phyloP scores from a whole-genome alignment of 30 jellyfish, hydroid and myxozoan genomes.

The Aurelia sp. region DNA sequence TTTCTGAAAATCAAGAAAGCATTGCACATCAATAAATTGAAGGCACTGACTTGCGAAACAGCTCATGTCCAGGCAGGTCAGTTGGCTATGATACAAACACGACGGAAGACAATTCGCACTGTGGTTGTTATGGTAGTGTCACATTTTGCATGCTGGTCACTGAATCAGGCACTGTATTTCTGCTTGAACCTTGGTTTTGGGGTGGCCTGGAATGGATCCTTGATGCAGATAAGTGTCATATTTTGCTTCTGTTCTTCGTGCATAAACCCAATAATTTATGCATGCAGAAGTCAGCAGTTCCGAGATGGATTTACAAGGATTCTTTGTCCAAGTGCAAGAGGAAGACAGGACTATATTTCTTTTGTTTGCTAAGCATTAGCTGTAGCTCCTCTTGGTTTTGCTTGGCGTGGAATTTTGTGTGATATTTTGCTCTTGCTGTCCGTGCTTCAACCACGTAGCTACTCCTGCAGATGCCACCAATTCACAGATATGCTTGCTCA shows the following conservation, averaged over 20 bases:
- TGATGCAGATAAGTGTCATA: conserved; percentile 66
- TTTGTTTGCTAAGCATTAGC: too few species aligned
- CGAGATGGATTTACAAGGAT: conserved; percentile 55
- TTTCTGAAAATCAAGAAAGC: conserved; percentile 57
- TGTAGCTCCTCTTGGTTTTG: conserved; percentile 18
- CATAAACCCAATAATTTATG: conserved; percentile 79
- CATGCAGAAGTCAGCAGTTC: conserved; percentile 67
- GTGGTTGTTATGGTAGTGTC: conserved; percentile 53
- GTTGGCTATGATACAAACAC: conserved; percentile 26
- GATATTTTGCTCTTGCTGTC: conserved; percentile 54
- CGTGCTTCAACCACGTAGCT: conserved; percentile 69
- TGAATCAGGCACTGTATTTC: conserved; percentile 64
- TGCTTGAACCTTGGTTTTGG: conserved; percentile 61
- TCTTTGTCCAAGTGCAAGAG: not conserved
- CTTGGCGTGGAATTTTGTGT: conserved; percentile 57
- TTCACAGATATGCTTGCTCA: conserved; percentile 53
- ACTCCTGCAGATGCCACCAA: conserved; percentile 63
- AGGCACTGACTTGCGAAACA: conserved; percentile 30
- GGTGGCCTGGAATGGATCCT: conserved; percentile 53
- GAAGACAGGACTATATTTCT: too few species aligned
- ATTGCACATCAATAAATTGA: conserved; percentile 17
- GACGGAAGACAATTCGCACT: conserved; percentile 65
- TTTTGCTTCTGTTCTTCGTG: conserved; percentile 82
- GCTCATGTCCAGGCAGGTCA: conserved; percentile 55
- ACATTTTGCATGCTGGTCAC: conserved; percentile 78